A percentile compares a stretch with the other conserved stretches of the same genome.
Conservation (phyloP, 2,113 vertebrate species). For the Cyprinus carpio region DNA sequence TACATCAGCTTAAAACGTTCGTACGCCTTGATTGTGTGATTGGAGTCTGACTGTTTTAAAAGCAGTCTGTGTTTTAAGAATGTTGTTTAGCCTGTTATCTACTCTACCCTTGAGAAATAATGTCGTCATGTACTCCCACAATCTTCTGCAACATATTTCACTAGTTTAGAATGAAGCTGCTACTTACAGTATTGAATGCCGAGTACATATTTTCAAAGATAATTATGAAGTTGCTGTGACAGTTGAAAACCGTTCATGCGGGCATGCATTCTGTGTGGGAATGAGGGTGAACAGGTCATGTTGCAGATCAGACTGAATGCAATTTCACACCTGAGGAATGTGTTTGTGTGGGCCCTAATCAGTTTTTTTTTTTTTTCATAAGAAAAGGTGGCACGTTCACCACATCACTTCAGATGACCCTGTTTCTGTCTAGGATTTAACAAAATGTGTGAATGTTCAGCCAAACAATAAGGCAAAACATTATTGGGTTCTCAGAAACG, state of each 20-base stretch:
- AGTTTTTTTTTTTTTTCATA: background rate
- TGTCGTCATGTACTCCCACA: background rate
- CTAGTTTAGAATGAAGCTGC: background rate
- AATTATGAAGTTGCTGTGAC: background rate
- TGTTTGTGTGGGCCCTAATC: background rate
- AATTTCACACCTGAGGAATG: background rate
- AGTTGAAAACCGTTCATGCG: background rate
- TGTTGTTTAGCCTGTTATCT: conserved; percentile 9
- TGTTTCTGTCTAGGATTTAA: background rate
- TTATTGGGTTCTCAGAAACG: background rate
- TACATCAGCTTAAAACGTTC: background rate
- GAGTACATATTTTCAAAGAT: background rate
- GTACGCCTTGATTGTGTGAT: background rate
- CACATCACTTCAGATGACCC: background rate
- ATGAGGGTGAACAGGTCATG: conserved; percentile 5
- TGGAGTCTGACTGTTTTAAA: background rate
- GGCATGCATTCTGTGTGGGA: background rate
- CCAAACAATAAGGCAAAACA: background rate
- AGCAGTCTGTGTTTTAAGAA: background rate
- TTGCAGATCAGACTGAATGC: background rate
- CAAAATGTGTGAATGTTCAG: background rate
- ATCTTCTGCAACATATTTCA: background rate
- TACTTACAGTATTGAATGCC: background rate
- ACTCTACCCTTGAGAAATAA: background rate
- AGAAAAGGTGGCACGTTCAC: background rate